A percentile compares a stretch with the other conserved stretches of the same genome.
Conservation (phyloP, 2,888 invertebrate species). For the Rapana venosa region DNA sequence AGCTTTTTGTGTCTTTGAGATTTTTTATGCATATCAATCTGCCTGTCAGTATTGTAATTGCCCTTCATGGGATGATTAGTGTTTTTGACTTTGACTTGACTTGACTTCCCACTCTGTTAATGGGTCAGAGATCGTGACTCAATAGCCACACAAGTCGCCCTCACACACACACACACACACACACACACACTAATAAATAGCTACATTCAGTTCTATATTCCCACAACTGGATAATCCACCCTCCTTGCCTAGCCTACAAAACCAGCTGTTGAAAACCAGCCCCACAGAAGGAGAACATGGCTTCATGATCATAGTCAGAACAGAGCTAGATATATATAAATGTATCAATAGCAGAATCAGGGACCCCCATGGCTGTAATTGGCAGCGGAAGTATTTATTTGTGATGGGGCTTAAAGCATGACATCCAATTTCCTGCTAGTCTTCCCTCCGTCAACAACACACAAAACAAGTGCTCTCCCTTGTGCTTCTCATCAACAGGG, state of each 20-base stretch:
- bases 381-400: constrained; percentile 40
- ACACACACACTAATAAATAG: neutral
- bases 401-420: constrained; percentile 14
- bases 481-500: neutral
- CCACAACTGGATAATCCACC: too few species aligned
- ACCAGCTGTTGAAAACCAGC: neutral
- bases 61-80: too few species aligned
- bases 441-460: neutral
- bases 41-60: too few species aligned
- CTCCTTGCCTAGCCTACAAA: neutral
- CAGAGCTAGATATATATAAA: neutral
- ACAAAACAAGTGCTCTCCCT: neutral
- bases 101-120: too few species aligned
- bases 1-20: too few species aligned
- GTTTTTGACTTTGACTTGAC: too few species aligned
- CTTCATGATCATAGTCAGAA: neutral
- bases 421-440: neutral
- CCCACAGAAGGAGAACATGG: neutral
- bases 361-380: neutral
- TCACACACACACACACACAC: neutral
- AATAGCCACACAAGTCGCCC: too few species aligned
- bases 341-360: neutral
- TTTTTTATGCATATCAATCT: too few species aligned
- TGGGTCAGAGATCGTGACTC: too few species aligned
- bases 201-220: too few species aligned